Evolutionary conservation across 2,113 vertebrate genomes (phyloP).

Genomic region (Progne subis): DNA sequence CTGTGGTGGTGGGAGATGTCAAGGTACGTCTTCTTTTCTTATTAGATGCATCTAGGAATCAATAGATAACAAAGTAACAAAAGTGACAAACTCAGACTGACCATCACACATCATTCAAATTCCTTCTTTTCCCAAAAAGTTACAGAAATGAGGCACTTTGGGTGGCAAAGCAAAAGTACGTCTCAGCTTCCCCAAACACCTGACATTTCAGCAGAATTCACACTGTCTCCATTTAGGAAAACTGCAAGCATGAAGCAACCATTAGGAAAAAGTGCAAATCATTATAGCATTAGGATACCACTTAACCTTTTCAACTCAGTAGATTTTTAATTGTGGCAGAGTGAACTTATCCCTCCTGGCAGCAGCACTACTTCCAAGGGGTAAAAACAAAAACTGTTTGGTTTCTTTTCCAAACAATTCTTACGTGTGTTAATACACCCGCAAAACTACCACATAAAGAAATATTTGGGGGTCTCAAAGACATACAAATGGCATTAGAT

Average conservation of each 20-base stretch:
- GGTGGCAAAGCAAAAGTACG: background rate
- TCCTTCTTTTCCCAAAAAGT: background rate
- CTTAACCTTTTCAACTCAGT: background rate
- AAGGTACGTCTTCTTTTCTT: background rate
- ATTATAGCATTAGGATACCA: background rate
- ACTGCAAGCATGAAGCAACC: background rate
- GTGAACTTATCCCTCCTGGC: background rate
- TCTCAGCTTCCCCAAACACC: background rate
- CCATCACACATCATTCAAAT: background rate
- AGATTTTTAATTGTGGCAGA: background rate
- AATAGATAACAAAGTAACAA: background rate
- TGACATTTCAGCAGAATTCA: background rate
- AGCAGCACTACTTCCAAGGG: background rate
- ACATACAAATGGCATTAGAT: background rate
- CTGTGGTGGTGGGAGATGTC: background rate
- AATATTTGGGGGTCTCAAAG: background rate
- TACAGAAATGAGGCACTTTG: background rate
- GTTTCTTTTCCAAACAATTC: background rate
- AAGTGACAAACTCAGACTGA: background rate
- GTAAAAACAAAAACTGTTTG: background rate
- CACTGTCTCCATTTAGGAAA: background rate
- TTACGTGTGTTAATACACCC: background rate
- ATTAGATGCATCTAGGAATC: constrained; percentile 13
- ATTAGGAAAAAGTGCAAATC: background rate
- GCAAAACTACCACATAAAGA: background rate